These are phyloP conservation scores for Cryptotis parvus DNA, from an alignment of 2,113 vertebrate species.

Conservation along the genomic window DNA sequence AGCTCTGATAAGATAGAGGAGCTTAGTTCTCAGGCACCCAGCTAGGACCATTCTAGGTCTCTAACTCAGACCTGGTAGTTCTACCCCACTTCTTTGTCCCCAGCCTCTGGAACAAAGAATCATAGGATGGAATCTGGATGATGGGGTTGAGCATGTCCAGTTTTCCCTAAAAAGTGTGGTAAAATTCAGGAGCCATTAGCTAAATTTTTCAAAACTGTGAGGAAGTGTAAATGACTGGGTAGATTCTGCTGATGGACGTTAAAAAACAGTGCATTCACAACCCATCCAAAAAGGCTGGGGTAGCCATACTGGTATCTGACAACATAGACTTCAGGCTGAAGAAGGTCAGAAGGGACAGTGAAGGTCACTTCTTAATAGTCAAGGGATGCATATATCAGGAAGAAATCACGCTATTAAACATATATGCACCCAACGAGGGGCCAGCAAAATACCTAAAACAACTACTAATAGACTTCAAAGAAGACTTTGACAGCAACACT, in stretches of 20 bases:
- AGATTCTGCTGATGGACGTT: background rate
- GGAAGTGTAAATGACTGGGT: background rate
- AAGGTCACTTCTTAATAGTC: too few relatives aligned
- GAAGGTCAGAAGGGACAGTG: too few relatives aligned
- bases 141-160: fast-evolving
- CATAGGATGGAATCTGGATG: background rate
- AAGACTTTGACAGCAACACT: too few relatives aligned
- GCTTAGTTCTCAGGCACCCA: background rate
- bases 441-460: too few relatives aligned
- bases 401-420: too few relatives aligned
- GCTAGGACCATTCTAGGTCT: background rate
- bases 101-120: background rate
- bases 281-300: too few relatives aligned
- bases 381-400: too few relatives aligned
- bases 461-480: too few relatives aligned
- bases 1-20: background rate
- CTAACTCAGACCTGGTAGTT: background rate
- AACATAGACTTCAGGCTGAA: too few relatives aligned
- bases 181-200: background rate
- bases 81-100: background rate
- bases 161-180: background rate
- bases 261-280: background rate
- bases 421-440: too few relatives aligned
- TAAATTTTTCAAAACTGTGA: background rate
- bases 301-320: too few relatives aligned